These are phyloP conservation scores for Microplitis manilae DNA, from an alignment of 2,888 invertebrate genomes.

Conservation along the genomic window DNA sequence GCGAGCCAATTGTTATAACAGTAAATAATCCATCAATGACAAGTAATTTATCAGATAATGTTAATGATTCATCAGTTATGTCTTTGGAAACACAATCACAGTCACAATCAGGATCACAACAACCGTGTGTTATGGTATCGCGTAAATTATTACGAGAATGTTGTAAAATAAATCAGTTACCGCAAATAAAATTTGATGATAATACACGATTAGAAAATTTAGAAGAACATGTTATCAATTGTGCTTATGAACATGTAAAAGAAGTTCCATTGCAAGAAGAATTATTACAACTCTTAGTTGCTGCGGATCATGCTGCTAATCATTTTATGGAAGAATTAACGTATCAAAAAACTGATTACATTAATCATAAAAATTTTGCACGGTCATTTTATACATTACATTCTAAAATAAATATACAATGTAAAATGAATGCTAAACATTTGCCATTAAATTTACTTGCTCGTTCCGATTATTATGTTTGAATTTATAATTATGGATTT, in stretches of 20 bases:
- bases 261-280: conserved; percentile 10
- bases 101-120: not conserved
- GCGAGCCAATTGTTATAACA: conserved; percentile 1
- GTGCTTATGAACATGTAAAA: not conserved
- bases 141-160: not conserved
- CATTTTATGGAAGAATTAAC: conserved; percentile 8
- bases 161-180: conserved; percentile 4
- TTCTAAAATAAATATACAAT: not conserved
- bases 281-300: conserved; percentile 1
- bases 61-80: not conserved
- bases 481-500: not conserved
- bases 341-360: not conserved
- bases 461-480: not conserved
- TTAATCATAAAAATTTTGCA: conserved; percentile 11
- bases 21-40: not conserved
- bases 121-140: conserved; percentile 8
- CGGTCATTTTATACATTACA: not conserved
- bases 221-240: not conserved
- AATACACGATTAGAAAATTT: not conserved
- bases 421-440: conserved; percentile 12
- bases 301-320: conserved; percentile 11
- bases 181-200: not conserved
- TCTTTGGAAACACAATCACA: not conserved
- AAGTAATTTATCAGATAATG: not conserved
- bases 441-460: not conserved